phyloP scores from a whole-genome alignment of 2,888 invertebrate species.

The Drosophila neoperkinsi region DNA sequence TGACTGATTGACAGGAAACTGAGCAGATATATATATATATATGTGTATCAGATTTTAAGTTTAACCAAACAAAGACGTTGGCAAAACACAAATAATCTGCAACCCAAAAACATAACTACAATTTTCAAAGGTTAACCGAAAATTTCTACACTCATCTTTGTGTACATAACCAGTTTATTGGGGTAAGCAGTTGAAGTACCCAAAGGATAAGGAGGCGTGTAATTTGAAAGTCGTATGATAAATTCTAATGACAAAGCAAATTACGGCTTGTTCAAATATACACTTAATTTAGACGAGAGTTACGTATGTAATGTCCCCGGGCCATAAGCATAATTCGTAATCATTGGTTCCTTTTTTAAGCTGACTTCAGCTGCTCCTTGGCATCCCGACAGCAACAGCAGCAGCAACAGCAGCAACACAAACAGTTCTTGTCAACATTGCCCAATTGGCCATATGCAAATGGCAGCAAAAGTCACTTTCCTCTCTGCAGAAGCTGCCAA shows the following conservation, averaged over 20 bases:
- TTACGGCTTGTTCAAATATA: constrained; percentile 39
- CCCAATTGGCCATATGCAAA: constrained; percentile 76
- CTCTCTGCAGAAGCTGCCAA: constrained; percentile 23
- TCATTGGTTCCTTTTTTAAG: constrained; percentile 27
- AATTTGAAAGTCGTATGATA: constrained; percentile 27
- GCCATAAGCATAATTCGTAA: constrained; percentile 58
- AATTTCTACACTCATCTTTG: neutral
- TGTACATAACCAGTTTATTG: constrained; percentile 14
- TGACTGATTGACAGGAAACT: neutral
- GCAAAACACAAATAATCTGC: neutral
- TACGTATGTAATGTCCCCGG: constrained; percentile 48
- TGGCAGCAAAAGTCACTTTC: constrained; percentile 39
- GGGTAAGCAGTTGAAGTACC: constrained; percentile 6
- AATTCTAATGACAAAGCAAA: constrained; percentile 37
- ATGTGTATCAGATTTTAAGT: neutral
- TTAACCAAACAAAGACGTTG: neutral
- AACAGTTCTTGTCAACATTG: constrained; percentile 64
- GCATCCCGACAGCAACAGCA: neutral
- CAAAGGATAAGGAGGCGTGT: neutral
- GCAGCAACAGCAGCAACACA: constrained; percentile 11
- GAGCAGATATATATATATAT: neutral
- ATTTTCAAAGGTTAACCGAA: neutral
- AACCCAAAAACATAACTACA: constrained; percentile 10
- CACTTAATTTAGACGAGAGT: constrained; percentile 51
- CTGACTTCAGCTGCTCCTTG: constrained; percentile 27